Conservation (phyloP, 2,888 invertebrate species). For the Nephrotoma appendiculata region DNA sequence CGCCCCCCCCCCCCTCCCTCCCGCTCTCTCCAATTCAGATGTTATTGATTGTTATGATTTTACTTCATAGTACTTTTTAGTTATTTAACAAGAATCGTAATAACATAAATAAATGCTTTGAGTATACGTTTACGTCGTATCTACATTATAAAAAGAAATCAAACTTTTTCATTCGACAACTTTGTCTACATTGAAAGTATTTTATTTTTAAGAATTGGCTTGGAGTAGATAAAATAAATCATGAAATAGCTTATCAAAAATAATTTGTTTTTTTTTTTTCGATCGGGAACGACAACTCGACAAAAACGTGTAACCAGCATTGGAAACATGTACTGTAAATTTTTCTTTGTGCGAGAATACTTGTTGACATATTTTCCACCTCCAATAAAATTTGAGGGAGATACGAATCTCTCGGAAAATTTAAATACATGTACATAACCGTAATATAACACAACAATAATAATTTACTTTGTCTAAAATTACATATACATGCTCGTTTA, state of each 20-base stretch:
- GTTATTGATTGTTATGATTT: too few species aligned
- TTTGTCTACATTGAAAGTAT: not conserved
- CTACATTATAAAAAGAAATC: not conserved
- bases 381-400: not conserved
- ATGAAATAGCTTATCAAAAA: not conserved
- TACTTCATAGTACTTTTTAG: too few species aligned
- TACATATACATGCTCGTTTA: not conserved
- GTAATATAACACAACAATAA: not conserved
- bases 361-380: not conserved
- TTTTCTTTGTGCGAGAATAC: not conserved
- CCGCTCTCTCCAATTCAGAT: too few species aligned
- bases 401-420: not conserved
- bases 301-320: not conserved
- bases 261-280: not conserved
- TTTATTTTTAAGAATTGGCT: not conserved
- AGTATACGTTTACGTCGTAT: too few species aligned
- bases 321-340: not conserved
- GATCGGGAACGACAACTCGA: not conserved
- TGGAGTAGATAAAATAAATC: not conserved
- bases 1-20: too few species aligned
- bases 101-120: too few species aligned
- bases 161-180: not conserved
- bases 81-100: too few species aligned
- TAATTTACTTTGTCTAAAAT: not conserved
- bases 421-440: not conserved